phyloP scores from a whole-genome alignment of 2,113 vertebrate species.

The Cololabis saira region DNA sequence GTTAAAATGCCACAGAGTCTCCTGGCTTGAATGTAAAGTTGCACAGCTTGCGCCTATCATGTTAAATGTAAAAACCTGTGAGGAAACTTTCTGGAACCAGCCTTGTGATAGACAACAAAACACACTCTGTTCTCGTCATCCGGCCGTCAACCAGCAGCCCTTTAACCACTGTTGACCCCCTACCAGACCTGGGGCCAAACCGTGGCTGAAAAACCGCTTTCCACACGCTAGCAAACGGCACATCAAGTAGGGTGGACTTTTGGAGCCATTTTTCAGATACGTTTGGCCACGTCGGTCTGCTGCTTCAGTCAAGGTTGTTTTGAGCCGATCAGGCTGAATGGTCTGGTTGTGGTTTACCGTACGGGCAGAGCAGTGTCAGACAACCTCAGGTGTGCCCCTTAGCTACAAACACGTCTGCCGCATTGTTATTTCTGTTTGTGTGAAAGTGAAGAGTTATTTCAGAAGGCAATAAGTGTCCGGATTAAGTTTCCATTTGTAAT shows the following conservation, averaged over 20 bases:
- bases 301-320: conserved; percentile 67
- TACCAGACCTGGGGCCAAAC: conserved; percentile 41
- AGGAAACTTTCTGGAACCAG: conserved; percentile 64
- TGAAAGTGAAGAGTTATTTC: conserved; percentile 68
- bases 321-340: conserved; percentile 70
- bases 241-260: conserved; percentile 10
- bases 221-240: conserved; percentile 14
- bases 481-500: conserved; percentile 82
- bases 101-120: conserved; percentile 61
- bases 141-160: conserved; percentile 58
- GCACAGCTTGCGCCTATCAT: conserved; percentile 95
- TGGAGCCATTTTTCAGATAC: conserved; percentile 41
- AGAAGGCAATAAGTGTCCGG: conserved; percentile 81
- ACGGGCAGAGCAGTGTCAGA: conserved; percentile 44
- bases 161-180: conserved; percentile 61
- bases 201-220: conserved; percentile 48
- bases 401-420: conserved; percentile 45
- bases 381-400: conserved; percentile 37
- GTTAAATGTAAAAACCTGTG: conserved; percentile 83
- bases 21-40: conserved; percentile 98
- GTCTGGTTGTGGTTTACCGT: conserved; percentile 59
- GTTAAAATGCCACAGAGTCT: conserved; percentile 99
- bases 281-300: conserved; percentile 54
- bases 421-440: conserved; percentile 63
- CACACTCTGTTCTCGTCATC: conserved; percentile 32